These are phyloP conservation scores for Clivina fossor DNA, from an alignment of 2,888 invertebrate genomes.

Conservation along the genomic window DNA sequence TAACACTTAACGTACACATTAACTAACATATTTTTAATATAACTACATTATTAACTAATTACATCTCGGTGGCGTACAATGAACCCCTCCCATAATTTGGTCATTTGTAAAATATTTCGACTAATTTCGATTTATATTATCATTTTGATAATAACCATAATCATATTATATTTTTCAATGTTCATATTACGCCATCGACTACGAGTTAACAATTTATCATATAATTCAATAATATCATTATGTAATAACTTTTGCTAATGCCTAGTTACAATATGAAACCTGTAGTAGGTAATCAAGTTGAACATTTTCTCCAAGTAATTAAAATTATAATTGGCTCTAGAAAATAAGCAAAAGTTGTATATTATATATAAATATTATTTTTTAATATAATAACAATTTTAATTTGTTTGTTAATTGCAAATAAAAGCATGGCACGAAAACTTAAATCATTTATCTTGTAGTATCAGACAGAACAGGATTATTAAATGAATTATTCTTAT, in stretches of 20 bases:
- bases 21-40: no score
- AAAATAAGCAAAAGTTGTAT: slow-evolving; percentile 24
- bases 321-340: neutral
- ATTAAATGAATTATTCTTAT: slow-evolving; percentile 6
- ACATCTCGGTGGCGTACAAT: no score
- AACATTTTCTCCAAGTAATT: neutral
- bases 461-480: slow-evolving; percentile 8
- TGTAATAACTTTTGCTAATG: slow-evolving; percentile 22
- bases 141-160: no score
- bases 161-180: slow-evolving; percentile 1
- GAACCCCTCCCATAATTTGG: no score
- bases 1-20: slow-evolving; percentile 45
- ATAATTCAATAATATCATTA: slow-evolving; percentile 12
- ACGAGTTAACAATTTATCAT: no score
- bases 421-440: slow-evolving; percentile 22
- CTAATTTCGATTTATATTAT: no score
- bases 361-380: slow-evolving; percentile 1
- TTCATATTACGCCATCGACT: slow-evolving; percentile 21
- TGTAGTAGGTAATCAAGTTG: neutral
- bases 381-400: slow-evolving; percentile 20
- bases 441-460: slow-evolving; percentile 13
- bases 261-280: neutral
- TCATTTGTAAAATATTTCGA: no score
- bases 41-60: no score
- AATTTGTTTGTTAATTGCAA: slow-evolving; percentile 1